phyloP scores from a whole-genome alignment of 2,888 invertebrate genomes.

The Glyphotaelius pellucidus region DNA sequence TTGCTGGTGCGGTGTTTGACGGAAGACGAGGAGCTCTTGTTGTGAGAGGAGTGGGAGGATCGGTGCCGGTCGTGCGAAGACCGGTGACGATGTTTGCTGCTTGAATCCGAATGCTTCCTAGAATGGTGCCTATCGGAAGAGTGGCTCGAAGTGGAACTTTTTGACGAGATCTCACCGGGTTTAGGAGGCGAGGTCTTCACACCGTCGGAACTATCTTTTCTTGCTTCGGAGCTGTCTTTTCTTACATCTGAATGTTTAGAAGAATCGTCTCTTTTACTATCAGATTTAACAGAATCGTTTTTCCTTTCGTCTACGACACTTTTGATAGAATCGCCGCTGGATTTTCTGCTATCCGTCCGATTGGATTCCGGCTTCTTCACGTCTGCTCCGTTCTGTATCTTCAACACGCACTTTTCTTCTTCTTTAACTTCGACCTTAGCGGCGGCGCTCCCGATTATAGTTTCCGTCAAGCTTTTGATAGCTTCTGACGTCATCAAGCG shows the following conservation, averaged over 20 bases:
- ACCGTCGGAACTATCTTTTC: conserved; percentile 7
- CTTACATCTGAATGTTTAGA: neutral
- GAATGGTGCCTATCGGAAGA: conserved; percentile 59
- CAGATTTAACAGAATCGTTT: neutral
- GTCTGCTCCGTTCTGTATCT: conserved; percentile 58
- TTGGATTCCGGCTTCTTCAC: conserved; percentile 40
- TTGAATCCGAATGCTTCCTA: conserved; percentile 56
- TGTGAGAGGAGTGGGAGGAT: conserved; percentile 43
- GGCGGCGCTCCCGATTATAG: neutral
- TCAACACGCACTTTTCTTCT: conserved; percentile 50
- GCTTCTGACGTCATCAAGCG: conserved; percentile 44
- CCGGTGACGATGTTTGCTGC: conserved; percentile 33
- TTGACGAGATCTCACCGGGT: conserved; percentile 47
- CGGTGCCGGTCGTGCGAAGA: conserved; percentile 51
- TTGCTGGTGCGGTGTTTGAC: conserved; percentile 29
- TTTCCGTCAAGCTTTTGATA: conserved; percentile 38
- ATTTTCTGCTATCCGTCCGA: conserved; percentile 51
- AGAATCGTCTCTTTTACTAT: neutral
- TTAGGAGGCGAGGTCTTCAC: conserved; percentile 39
- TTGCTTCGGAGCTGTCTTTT: conserved; percentile 20
- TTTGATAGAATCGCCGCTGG: conserved; percentile 55
- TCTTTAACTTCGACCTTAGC: conserved; percentile 26
- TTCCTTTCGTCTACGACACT: conserved; percentile 19
- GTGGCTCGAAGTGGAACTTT: conserved; percentile 58
- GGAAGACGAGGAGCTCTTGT: conserved; percentile 42